phyloP scores from a whole-genome alignment of 1,140 invertebrate species.

The Drosophila melanogaster region Release_6_plus_ISO1_MT NT_037436.4:13872501-13873000 shows the following conservation, averaged over 20 bases:
- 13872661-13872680: constrained; percentile 87
- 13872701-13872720: constrained; percentile 91
- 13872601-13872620: constrained; percentile 84
- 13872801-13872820: constrained; percentile 93
- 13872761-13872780: constrained; percentile 94
- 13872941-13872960: constrained; percentile 96
- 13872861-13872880: not conserved
- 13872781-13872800: constrained; percentile 95
- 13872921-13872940: constrained; percentile 90
- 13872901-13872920: constrained; percentile 5
- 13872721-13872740: constrained; percentile 94
- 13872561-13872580: constrained; percentile 62
- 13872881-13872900: constrained; percentile 12
- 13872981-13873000: constrained; percentile 94
- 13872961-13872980: constrained; percentile 96
- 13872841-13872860: constrained; percentile 95
- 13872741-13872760: constrained; percentile 94
- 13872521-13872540: constrained; percentile 71
- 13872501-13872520: constrained; percentile 33
- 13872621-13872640: constrained; percentile 85
- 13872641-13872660: constrained; percentile 87
- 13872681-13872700: constrained; percentile 85
- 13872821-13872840: constrained; percentile 94
- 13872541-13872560: constrained; percentile 60
- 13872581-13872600: constrained; percentile 84